These are phyloP conservation scores for Cartodere bifasciata DNA, from an alignment of 2,888 invertebrate genomes.

Conservation along the genomic window DNA sequence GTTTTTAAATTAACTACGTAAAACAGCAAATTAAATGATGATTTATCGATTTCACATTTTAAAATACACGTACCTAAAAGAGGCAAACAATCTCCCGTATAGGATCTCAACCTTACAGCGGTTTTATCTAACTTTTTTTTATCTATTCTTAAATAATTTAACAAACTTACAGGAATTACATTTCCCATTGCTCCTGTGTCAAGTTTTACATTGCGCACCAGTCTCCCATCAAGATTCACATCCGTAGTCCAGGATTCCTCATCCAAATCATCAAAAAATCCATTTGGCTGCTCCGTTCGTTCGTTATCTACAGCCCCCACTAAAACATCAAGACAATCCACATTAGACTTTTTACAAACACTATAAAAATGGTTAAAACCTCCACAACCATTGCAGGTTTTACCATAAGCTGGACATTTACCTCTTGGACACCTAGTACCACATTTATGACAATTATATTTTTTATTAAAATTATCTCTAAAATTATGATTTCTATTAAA, in stretches of 20 bases:
- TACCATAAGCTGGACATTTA: slow-evolving; percentile 14
- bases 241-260: slow-evolving; percentile 7
- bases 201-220: slow-evolving; percentile 10
- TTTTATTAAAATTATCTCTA: too few species aligned
- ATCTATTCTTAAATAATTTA: slow-evolving; percentile 5
- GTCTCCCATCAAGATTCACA: slow-evolving; percentile 1
- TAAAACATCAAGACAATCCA: slow-evolving; percentile 5
- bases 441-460: background rate
- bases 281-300: too few species aligned
- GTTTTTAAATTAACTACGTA: too few species aligned
- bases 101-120: slow-evolving; percentile 9
- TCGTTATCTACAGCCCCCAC: slow-evolving; percentile 4
- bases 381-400: slow-evolving; percentile 12
- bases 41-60: too few species aligned
- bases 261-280: background rate
- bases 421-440: background rate
- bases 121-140: slow-evolving; percentile 5
- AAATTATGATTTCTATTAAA: too few species aligned
- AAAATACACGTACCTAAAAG: slow-evolving; percentile 10
- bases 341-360: background rate
- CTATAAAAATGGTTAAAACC: slow-evolving; percentile 13
- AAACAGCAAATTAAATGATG: too few species aligned
- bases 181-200: slow-evolving; percentile 13
- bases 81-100: slow-evolving; percentile 10
- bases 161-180: slow-evolving; percentile 8